Percentiles rank a stretch among this genome's conserved stretches.
These are phyloP conservation scores for Caenorhabditis uteleia DNA, from an alignment of 2,888 invertebrate genomes.

Conservation along the genomic window DNA sequence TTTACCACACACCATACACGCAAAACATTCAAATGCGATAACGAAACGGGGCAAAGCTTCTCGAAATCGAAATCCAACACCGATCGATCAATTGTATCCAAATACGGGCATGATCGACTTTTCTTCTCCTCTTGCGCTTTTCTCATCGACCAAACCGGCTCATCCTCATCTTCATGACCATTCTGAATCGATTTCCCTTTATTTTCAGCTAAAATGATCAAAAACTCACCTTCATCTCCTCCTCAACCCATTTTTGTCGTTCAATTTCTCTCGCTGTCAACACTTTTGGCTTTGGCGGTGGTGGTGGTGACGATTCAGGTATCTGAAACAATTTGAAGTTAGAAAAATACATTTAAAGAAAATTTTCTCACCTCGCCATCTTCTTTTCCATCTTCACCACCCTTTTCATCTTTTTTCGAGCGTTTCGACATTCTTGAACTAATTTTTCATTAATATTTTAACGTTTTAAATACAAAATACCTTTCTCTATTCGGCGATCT, in stretches of 20 bases:
- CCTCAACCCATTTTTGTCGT: conserved; percentile 40
- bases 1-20: conserved; percentile 97
- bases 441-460: too few species aligned
- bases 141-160: conserved; percentile 65
- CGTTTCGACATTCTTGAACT: too few species aligned
- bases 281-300: conserved; percentile 10
- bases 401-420: too few species aligned
- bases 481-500: too few species aligned
- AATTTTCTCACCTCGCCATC: too few species aligned
- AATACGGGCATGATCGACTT: conserved; percentile 81
- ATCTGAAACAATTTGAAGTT: too few species aligned
- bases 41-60: conserved; percentile 94
- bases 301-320: too few species aligned
- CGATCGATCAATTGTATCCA: conserved; percentile 94
- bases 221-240: conserved; percentile 30
- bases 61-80: conserved; percentile 99
- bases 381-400: too few species aligned
- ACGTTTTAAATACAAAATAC: too few species aligned
- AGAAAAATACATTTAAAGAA: too few species aligned
- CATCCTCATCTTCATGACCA: conserved; percentile 41
- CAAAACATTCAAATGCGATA: conserved; percentile 98
- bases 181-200: too few species aligned
- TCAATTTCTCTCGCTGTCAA: conserved; percentile 49
- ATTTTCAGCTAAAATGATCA: too few species aligned
- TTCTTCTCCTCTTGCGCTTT: conserved; percentile 61